Percentiles rank a stretch among this genome's conserved stretches.
Evolutionary conservation across 2,113 vertebrate genomes (phyloP).

Genomic region (Muntiacus reevesi): DNA sequence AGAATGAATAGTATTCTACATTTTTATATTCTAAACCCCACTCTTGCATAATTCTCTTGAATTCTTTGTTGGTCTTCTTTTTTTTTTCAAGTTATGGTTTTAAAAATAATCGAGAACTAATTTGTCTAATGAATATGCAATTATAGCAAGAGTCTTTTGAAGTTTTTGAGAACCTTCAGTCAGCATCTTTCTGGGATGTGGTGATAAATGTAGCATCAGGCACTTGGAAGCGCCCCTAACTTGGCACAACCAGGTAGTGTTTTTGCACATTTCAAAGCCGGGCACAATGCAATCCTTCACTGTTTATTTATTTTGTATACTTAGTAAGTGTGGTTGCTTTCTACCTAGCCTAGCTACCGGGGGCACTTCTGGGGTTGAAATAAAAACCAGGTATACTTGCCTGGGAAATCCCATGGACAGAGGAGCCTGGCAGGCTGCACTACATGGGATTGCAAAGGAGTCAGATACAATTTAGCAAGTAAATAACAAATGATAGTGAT

Average conservation of each 20-base stretch:
- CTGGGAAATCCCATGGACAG: background rate
- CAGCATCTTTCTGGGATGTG: constrained; percentile 69
- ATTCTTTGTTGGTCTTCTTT: constrained; percentile 59
- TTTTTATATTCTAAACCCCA: constrained; percentile 69
- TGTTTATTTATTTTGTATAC: background rate
- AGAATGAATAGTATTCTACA: constrained; percentile 41
- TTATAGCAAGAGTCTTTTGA: constrained; percentile 69
- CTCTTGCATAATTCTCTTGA: constrained; percentile 56
- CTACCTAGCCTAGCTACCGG: background rate
- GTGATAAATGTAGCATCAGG: constrained; percentile 63
- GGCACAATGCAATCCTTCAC: background rate
- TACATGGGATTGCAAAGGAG: background rate
- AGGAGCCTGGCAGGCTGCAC: background rate
- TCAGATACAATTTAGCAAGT: background rate
- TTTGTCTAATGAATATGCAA: constrained; percentile 76
- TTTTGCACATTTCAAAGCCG: constrained; percentile 60
- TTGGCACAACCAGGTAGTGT: constrained; percentile 64
- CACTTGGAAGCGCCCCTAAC: constrained; percentile 51
- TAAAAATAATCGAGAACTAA: constrained; percentile 76
- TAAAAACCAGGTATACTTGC: background rate
- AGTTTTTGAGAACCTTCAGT: constrained; percentile 69
- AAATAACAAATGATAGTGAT: background rate
- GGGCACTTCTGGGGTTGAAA: background rate
- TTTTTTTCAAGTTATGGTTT: constrained; percentile 66
- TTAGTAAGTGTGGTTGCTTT: background rate